Evolutionary conservation across 2,888 invertebrate species (phyloP).

Genomic region (Heliothis peltigera): DNA sequence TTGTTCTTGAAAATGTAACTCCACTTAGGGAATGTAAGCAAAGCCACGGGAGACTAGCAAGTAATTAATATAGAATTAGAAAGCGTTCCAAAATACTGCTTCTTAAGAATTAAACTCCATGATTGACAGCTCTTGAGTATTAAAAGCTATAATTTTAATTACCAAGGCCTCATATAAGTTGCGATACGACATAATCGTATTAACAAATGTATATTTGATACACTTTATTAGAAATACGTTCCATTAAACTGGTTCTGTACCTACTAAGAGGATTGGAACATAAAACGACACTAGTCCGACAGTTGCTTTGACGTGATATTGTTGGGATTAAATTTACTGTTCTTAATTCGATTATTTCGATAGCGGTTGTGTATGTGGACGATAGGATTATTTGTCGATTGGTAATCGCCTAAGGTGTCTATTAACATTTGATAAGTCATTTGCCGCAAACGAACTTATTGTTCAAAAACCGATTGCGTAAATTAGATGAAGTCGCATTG

Average conservation of each 20-base stretch:
- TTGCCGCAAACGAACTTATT: background rate
- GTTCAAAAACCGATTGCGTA: too few relatives aligned
- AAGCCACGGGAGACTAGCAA: background rate
- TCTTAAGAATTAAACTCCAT: constrained; percentile 16
- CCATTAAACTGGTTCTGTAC: constrained; percentile 56
- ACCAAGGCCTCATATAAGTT: constrained; percentile 39
- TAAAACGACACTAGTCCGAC: constrained; percentile 79
- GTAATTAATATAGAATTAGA: constrained; percentile 4
- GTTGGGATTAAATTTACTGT: constrained; percentile 83
- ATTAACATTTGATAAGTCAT: background rate
- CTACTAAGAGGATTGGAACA: constrained; percentile 63
- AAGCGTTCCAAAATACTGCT: constrained; percentile 2
- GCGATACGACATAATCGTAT: constrained; percentile 64
- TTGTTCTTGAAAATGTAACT: background rate
- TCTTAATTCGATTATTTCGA: constrained; percentile 82
- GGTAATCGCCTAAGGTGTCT: background rate
- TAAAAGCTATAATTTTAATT: constrained; percentile 59
- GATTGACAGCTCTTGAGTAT: constrained; percentile 43
- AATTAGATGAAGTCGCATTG: too few relatives aligned
- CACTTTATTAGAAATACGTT: constrained; percentile 41
- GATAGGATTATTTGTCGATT: background rate
- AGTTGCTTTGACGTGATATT: constrained; percentile 75
- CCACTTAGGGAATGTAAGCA: background rate
- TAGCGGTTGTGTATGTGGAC: constrained; percentile 59
- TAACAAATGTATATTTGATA: constrained; percentile 57